phyloP scores from a whole-genome alignment of 2,888 invertebrate genomes.

The Drosophila stalkeri region DNA sequence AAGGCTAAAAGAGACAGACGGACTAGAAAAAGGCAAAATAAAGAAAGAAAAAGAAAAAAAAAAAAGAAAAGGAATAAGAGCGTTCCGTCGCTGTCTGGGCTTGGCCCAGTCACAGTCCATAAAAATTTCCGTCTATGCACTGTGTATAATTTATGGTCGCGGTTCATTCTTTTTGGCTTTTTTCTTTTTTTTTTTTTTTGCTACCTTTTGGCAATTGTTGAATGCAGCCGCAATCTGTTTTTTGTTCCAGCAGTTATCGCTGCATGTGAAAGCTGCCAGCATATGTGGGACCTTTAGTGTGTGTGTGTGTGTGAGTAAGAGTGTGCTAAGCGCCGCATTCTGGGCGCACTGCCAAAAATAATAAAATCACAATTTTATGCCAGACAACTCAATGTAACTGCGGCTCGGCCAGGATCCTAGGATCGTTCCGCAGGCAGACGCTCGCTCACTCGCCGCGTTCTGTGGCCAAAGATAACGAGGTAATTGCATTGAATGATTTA shows the following conservation, averaged over 20 bases:
- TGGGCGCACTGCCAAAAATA: constrained; percentile 80
- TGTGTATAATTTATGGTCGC: constrained; percentile 70
- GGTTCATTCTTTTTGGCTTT: constrained; percentile 25
- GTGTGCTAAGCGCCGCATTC: constrained; percentile 39
- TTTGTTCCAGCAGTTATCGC: constrained; percentile 39
- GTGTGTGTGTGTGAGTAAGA: constrained; percentile 21
- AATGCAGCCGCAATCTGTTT: constrained; percentile 68
- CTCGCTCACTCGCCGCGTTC: constrained; percentile 31
- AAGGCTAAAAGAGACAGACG: constrained; percentile 10
- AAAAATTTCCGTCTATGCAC: constrained; percentile 73
- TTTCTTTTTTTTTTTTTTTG: constrained; percentile 25
- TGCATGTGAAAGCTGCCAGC: constrained; percentile 46
- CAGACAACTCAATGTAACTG: constrained; percentile 67
- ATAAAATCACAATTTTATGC: constrained; percentile 72
- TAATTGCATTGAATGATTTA: constrained; percentile 82
- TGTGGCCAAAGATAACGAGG: constrained; percentile 81
- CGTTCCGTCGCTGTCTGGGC: constrained; percentile 20
- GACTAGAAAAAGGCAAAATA: constrained; percentile 15
- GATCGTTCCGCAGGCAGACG: constrained; percentile 25
- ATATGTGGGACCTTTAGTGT: constrained; percentile 48
- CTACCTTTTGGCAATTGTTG: constrained; percentile 69
- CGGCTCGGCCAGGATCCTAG: constrained; percentile 41
- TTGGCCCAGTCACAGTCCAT: constrained; percentile 61
- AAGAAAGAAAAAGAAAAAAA: constrained; percentile 16
- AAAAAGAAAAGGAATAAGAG: constrained; percentile 16